Evolutionary conservation across 1,140 invertebrate species (phyloP).

Genomic region (Prorops nasuta): DNA sequence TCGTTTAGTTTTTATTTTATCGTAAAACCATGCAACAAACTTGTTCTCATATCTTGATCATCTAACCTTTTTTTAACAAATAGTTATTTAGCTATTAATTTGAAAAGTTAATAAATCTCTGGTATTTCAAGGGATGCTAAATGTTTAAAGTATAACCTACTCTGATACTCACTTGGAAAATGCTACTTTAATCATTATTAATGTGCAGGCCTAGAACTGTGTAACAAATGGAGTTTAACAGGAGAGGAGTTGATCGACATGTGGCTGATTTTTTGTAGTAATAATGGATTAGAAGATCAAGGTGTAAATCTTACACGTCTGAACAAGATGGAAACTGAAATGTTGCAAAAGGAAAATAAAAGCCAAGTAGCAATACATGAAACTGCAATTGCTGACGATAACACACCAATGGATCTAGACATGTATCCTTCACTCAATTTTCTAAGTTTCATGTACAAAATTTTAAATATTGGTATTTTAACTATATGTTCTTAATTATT

Average conservation of each 20-base stretch:
- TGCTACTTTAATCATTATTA: no score
- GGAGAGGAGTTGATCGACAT: conserved; percentile 48
- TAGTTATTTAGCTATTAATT: no score
- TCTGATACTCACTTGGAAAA: no score
- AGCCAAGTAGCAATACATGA: neutral
- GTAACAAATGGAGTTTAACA: conserved; percentile 34
- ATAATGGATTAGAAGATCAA: conserved; percentile 29
- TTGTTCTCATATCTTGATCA: neutral
- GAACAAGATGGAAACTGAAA: conserved; percentile 33
- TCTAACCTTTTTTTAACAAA: neutral
- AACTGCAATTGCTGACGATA: neutral
- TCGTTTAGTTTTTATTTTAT: neutral
- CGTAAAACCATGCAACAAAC: neutral
- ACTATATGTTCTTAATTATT: conserved; percentile 5
- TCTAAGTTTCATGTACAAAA: neutral
- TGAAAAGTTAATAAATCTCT: no score
- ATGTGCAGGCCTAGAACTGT: conserved; percentile 49
- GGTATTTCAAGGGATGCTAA: no score
- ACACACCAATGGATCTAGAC: neutral
- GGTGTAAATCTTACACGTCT: conserved; percentile 40
- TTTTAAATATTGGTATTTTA: neutral
- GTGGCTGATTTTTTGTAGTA: conserved; percentile 47
- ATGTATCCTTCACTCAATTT: no score
- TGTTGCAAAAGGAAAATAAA: conserved; percentile 20
- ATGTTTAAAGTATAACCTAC: no score